Evolutionary conservation across 2,797 vertebrate species (phyloP).

Genomic region (Pagetopsis macropterus): DNA sequence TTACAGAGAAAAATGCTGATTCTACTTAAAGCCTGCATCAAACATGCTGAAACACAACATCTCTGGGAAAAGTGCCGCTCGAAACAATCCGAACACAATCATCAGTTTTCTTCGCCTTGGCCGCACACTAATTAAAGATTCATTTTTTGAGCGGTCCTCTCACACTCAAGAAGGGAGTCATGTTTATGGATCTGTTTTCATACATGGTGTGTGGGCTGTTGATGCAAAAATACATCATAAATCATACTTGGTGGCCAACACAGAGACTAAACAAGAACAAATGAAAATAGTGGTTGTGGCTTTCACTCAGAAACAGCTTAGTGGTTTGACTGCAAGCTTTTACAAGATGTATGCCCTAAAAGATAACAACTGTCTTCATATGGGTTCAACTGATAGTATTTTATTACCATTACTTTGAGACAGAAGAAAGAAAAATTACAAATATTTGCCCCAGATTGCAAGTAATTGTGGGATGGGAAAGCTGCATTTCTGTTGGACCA

Average conservation of each 20-base stretch:
- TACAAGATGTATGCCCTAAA: background rate
- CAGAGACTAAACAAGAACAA: slow-evolving; percentile 29
- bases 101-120: slow-evolving; percentile 21
- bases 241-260: slow-evolving; percentile 28
- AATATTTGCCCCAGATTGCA: slow-evolving; percentile 13
- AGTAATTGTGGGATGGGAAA: slow-evolving; percentile 4
- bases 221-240: slow-evolving; percentile 35
- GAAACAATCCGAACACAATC: slow-evolving; percentile 63
- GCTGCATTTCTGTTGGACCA: slow-evolving; percentile 22
- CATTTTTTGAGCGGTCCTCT: slow-evolving; percentile 21
- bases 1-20: slow-evolving; percentile 62
- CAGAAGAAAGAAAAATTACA: background rate
- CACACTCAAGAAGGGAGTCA: slow-evolving; percentile 20
- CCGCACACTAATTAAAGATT: slow-evolving; percentile 35
- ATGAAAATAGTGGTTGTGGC: slow-evolving; percentile 7
- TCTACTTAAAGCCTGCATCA: slow-evolving; percentile 54
- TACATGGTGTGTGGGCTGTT: slow-evolving; percentile 13
- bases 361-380: slow-evolving; percentile 7
- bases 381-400: slow-evolving; percentile 6
- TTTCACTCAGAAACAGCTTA: slow-evolving; percentile 11
- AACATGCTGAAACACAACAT: slow-evolving; percentile 69
- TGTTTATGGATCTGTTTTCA: slow-evolving; percentile 29
- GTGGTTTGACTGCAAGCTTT: slow-evolving; percentile 16
- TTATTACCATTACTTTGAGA: background rate
- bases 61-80: slow-evolving; percentile 58